Conservation (phyloP, 2,888 invertebrate genomes). For the Lathronympha strigana region DNA sequence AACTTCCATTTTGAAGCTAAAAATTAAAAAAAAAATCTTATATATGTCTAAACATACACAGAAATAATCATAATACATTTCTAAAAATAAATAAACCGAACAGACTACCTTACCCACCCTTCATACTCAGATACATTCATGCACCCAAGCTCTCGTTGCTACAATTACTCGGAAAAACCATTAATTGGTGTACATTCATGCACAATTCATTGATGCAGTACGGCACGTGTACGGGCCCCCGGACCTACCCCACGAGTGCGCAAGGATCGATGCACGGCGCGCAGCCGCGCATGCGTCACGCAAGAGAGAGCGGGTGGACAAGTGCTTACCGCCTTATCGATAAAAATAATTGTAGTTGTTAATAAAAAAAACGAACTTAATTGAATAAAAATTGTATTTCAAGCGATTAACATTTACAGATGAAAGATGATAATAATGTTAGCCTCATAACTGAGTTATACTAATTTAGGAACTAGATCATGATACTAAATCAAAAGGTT, state of each 20-base stretch:
- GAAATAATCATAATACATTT: too few species aligned
- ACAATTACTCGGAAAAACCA: constrained; percentile 10
- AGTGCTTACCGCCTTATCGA: constrained; percentile 43
- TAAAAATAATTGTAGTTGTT: background rate
- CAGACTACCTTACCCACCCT: background rate
- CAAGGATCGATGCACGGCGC: constrained; percentile 69
- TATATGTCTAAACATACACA: too few species aligned
- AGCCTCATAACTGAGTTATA: too few species aligned
- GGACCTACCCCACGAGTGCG: constrained; percentile 78
- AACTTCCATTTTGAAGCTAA: too few species aligned
- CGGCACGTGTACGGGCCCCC: constrained; percentile 60
- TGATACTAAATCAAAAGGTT: too few species aligned
- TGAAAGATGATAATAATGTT: too few species aligned
- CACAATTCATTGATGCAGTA: constrained; percentile 28
- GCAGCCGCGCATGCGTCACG: constrained; percentile 65
- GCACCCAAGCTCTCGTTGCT: constrained; percentile 5
- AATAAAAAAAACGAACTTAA: too few species aligned
- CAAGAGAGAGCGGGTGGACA: constrained; percentile 54
- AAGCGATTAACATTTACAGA: background rate
- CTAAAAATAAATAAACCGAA: too few species aligned
- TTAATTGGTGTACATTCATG: constrained; percentile 50
- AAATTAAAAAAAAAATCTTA: too few species aligned
- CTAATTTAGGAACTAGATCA: too few species aligned
- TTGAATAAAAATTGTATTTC: background rate
- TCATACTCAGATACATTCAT: constrained; percentile 8